Evolutionary conservation across 1,140 invertebrate species (phyloP), one percentile per base, ranked within the genome.

Genomic region (Adoxophyes honmai): DNA sequence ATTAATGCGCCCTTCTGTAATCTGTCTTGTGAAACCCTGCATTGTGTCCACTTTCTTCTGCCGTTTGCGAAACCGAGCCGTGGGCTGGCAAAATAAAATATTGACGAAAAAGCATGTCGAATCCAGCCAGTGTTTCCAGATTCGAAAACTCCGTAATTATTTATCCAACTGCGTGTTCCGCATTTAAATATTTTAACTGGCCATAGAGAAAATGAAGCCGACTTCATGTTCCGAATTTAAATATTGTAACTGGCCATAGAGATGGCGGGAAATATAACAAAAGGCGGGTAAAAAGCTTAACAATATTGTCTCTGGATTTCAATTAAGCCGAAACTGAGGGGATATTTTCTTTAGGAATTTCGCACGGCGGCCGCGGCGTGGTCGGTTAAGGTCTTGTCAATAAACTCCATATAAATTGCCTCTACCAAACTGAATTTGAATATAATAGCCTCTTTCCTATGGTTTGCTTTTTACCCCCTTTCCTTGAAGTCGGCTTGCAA

Each of bases 381-480:
- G 72, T 28, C 21, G 60, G 66, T 57, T 69, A 44, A 33, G 63
- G 57, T 77, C 80, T 85, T 87, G 84, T 87, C 84, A 87, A 85
- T 87, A 87, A 83, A 80, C 68, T 73, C 84, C 81, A 78, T 85
- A 87, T 87, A 87, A 85, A 87, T 87, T 85, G 81, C 84, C 78
- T 78, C 68, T 61, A 71, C 76, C 75, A 69, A 69, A 66, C 70
- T 71, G 81, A 85, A 87, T 87, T 85, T 87, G 84, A 87, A 87
- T 85, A 87, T 87, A 87, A 87, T 87, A 84, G 84, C 62, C 66
- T 51, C 64, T 57, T 55, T 82, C 75, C 74, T 81, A 75, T 75
- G 64, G 68, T 57, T 77, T 68, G 56, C 73, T 83, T 84, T 83
- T 85, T 79, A 75, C 75, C 75, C 72, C 77, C 71, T 79, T 73